Base-by-base conservation (phyloP, 2,113 vertebrate species). In the Actinemys pallida region DNA sequence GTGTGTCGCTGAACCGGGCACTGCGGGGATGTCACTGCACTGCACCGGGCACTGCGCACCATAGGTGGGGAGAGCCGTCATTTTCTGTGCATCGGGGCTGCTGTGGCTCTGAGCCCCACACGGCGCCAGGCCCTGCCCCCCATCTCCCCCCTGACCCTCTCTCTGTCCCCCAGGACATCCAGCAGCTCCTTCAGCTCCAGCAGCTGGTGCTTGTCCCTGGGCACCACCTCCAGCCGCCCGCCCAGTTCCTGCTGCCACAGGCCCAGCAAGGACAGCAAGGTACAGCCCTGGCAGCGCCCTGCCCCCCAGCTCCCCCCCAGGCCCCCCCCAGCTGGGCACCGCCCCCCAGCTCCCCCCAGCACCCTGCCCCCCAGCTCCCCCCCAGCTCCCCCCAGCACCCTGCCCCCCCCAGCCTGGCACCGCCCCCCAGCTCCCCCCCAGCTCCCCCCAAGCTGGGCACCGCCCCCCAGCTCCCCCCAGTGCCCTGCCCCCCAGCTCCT, bases 231-330 rank as follows among this genome's bases (percentile, higher is more conserved):
- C 98, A 98, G n/a, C 98, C 99, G 59, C 98, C 99, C 72, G 98
- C 99, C 96, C 99, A 99, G 98, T 99, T 99, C 97, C 98, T 99
- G 97, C 98, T 99, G 95, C 99, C 99, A 39, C 99, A 99, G 98
- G 97, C 99, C 65, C 99, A 99, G 98, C 99, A 99, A 98, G 98
- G 98, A 92, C 99, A 99, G 98, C 99, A 99, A 99, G 99, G 99
- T 99, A 95, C 93, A 96, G 10, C 16, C 56, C 10, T 47, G 8
- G 22, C 81, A 29, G 53, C 12, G 10, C 29, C 7, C 13, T 49
- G 13, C 27, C 27, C 62, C 62, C 31, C 31, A 16, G 6, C 31
- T 1, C 31, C 62, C 6, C 14, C 14, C 31, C 31, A n/a, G n/a
- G n/a, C n/a, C n/a, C 8, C 20, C 20, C 54, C 53, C 4, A 42